These are phyloP conservation scores for Ischnura elegans DNA, from an alignment of 2,888 invertebrate species.

Conservation along the genomic window DNA sequence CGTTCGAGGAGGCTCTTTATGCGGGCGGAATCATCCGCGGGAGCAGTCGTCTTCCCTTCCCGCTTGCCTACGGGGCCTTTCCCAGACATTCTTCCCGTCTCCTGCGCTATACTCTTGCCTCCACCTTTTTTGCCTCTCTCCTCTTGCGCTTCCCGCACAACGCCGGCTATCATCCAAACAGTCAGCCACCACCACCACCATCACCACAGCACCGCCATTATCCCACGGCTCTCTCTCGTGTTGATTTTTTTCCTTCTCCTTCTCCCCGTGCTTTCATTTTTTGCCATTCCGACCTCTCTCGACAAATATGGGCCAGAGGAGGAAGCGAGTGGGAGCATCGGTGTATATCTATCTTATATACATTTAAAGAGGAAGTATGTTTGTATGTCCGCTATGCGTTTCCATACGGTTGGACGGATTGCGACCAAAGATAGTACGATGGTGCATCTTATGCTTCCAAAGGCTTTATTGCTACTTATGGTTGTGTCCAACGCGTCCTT, in stretches of 20 bases:
- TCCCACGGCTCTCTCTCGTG: neutral
- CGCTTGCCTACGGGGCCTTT: neutral
- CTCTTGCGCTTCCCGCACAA: neutral
- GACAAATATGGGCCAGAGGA: neutral
- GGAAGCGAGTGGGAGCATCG: neutral
- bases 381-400: too few species aligned
- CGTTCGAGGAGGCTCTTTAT: constrained; percentile 57
- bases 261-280: neutral
- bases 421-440: too few species aligned
- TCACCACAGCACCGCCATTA: neutral
- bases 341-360: too few species aligned
- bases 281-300: constrained; percentile 26
- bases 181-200: too few species aligned
- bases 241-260: neutral
- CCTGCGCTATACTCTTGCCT: too few species aligned
- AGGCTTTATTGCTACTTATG: too few species aligned
- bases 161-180: neutral
- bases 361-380: too few species aligned
- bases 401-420: too few species aligned
- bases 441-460: too few species aligned
- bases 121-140: neutral
- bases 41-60: neutral
- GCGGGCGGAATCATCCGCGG: constrained; percentile 37
- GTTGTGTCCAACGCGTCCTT: too few species aligned
- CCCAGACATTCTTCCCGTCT: neutral